Base-by-base conservation (phyloP, 2,113 vertebrate genomes). In the Megaptera novaeangliae region DNA sequence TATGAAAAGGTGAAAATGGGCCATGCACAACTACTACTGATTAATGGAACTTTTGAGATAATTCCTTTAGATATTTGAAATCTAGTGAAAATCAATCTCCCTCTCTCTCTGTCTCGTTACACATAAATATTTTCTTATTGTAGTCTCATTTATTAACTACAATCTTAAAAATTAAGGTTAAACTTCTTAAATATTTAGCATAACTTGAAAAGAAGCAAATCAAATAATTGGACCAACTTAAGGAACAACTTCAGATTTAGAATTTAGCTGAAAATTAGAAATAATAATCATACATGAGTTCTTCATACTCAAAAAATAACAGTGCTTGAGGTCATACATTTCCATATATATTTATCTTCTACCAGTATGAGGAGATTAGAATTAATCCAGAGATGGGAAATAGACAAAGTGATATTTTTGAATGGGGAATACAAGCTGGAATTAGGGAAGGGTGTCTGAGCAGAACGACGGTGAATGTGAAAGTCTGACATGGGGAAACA, bases 361-460 rank as follows among this genome's bases (percentile, higher is more conserved):
- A 55, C 41, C 71, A 77, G 52, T 44, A 78, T 41, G 34, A 93
- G 49, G 13, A 93, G 68, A 81, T 66, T 91, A 34, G 18, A 82
- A 64, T 91, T 85, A 88, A 97, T 82, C 66, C 77, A 97, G 59
- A 52, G 90, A 68, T 87, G 27, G 15, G 83, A 80, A 75, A 20
- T 74, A 63, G 44, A 82, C 21, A 64, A 6, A 2, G n/a, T 41
- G 46, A 44, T 85, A 36, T 66, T 85, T 89, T 85, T 92, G n/a
- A 92, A 52, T 39, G 66, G 14, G 36, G 6, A 15, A 88, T 93
- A 63, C 7, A 96, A 69, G 9, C 18, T 88, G 46, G 66, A 80
- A 83, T 82, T 55, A 49, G 13, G 10, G 1, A 89, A 69, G 5
- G 44, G 14, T 27, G 0, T 83, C 83, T 90, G 69, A 87, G 20